Base-by-base conservation (phyloP, 2,888 invertebrate species). In the Tuta absoluta region DNA sequence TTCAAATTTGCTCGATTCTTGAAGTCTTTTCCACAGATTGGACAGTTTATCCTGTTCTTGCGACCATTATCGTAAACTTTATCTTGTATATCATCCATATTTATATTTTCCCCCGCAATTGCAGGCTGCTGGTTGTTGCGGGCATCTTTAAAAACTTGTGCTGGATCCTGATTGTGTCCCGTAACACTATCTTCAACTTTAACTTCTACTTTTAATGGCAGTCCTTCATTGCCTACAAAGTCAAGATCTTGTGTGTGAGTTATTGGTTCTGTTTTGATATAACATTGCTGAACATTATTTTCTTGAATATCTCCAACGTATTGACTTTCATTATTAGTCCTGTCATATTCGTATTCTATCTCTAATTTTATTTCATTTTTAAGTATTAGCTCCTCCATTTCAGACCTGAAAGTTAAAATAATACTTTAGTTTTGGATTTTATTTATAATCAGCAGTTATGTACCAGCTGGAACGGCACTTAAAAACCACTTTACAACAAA, bases 31-130 rank as follows among this genome's bases (percentile, higher is more conserved):
- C 69, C 68, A 28, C 78, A 79, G 10, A 70, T 65, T 0, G 67
- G 67, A 48, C 79, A 79, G 8, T 67, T 23, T 62, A 78, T 24
- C 28, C 79, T 62, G 8, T 76, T 76, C n/a, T 71, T 68, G 67
- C 75, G 75, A 0, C 79, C 79, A 21, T 78, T 77, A 28, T 73
- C 72, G 45, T 77, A 76, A 0, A 77, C 80, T 67, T 72, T 78
- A n/a, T 74, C 77, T 14, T 64, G 64, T 0, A 74, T 64, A 21
- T 71, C 67, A 0, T 69, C 17, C 49, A 62, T 62, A 28, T 37
- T 45, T 10, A 61, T 17, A n/a, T 28, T n/a, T 28, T 7, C 8
- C 10, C 12, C 2, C 11, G 38, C 24, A 1, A 49, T 33, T 23
- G 28, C 1, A 19, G 14, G 17, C 0, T 11, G 14, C 19, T 28